These are phyloP conservation scores for Diglossa cyanea DNA, from an alignment of 2,797 vertebrate species.

Conservation along the genomic window DNA sequence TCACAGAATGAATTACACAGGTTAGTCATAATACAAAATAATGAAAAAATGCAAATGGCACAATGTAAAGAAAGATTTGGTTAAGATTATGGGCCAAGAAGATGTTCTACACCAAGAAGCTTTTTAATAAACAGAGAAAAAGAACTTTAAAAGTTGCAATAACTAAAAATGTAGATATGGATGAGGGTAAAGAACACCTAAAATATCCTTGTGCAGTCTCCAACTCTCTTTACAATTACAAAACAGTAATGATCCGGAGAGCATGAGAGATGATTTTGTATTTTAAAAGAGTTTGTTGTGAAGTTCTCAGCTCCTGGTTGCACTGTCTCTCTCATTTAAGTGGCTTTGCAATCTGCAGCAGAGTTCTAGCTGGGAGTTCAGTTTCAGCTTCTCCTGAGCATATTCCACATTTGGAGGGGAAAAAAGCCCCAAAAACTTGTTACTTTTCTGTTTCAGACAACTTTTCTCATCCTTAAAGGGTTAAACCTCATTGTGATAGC, in stretches of 20 bases:
- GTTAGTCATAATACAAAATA: background rate
- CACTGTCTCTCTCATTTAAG: background rate
- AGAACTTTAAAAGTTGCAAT: background rate
- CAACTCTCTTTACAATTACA: background rate
- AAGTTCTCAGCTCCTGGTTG: background rate
- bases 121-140: background rate
- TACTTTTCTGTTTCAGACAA: background rate
- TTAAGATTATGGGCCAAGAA: background rate
- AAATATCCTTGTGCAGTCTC: background rate
- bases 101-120: background rate
- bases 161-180: background rate
- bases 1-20: background rate
- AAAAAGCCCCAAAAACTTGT: fast-evolving
- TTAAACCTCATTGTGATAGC: background rate
- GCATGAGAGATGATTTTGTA: background rate
- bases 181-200: background rate
- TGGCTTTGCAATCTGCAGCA: background rate
- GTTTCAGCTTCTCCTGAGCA: background rate
- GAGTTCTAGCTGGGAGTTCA: background rate
- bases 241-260: background rate
- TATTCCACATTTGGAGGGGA: background rate
- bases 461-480: background rate
- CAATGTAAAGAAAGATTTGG: background rate
- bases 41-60: background rate
- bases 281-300: background rate